Evolutionary conservation across 2,888 invertebrate genomes (phyloP).

Genomic region (Bedellia somnulentella): DNA sequence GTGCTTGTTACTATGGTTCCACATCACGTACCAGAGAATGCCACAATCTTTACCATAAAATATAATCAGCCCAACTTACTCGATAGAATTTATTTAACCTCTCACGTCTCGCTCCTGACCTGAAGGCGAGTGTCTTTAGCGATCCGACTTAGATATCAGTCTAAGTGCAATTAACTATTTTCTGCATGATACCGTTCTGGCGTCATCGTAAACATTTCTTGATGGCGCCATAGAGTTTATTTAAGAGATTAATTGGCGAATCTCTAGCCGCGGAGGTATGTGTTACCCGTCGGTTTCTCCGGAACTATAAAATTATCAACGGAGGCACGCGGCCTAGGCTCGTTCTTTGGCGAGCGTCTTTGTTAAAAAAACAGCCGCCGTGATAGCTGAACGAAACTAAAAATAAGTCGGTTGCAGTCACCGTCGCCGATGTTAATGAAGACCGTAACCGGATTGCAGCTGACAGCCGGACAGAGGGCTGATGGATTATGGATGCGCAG

Average conservation of each 20-base stretch:
- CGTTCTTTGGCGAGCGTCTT: constrained; percentile 16
- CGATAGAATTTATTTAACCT: constrained; percentile 24
- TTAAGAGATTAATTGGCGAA: constrained; percentile 29
- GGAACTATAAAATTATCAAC: constrained; percentile 50
- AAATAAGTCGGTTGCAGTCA: constrained; percentile 26
- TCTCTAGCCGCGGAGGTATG: constrained; percentile 25
- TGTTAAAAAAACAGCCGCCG: constrained; percentile 25
- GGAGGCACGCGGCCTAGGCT: constrained; percentile 21
- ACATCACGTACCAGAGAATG: too few species aligned
- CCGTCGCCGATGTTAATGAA: constrained; percentile 26
- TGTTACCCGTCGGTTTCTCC: constrained; percentile 28
- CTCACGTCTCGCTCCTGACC: constrained; percentile 2
- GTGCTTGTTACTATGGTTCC: too few species aligned
- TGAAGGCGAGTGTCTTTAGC: constrained; percentile 13
- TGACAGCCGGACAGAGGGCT: constrained; percentile 20
- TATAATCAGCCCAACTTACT: constrained; percentile 24
- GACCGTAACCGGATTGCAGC: constrained; percentile 24
- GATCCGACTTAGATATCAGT: constrained; percentile 11
- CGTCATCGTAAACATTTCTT: constrained; percentile 25
- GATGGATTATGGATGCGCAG: constrained; percentile 16
- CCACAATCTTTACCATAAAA: too few species aligned
- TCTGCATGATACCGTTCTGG: constrained; percentile 10
- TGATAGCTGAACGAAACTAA: constrained; percentile 25
- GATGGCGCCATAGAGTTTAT: constrained; percentile 30
- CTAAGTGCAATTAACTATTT: constrained; percentile 6